These are phyloP conservation scores for Platyscapa corneri DNA, from an alignment of 1,140 invertebrate genomes.

Conservation along the genomic window DNA sequence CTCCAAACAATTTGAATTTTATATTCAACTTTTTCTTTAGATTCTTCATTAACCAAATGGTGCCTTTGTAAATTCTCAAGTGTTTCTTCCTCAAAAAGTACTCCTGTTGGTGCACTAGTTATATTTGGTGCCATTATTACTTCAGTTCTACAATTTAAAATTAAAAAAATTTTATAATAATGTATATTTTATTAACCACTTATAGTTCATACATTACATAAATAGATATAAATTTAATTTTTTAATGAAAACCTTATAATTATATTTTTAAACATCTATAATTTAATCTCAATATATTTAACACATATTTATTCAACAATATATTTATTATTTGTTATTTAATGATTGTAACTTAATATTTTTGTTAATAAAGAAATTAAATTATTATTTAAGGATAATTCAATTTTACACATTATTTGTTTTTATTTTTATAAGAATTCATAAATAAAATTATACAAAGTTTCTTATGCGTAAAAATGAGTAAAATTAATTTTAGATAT, in stretches of 20 bases:
- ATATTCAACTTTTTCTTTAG: slow-evolving; percentile 73
- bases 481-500: not conserved
- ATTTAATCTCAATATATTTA: too few relatives aligned
- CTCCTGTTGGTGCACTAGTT: slow-evolving; percentile 76
- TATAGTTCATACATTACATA: too few relatives aligned
- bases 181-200: not conserved
- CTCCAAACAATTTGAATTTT: slow-evolving; percentile 89
- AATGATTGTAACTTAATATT: too few relatives aligned
- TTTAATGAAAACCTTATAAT: too few relatives aligned
- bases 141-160: slow-evolving; percentile 47
- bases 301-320: too few relatives aligned
- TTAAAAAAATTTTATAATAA: not conserved
- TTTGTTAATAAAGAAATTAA: too few relatives aligned
- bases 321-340: too few relatives aligned
- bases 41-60: slow-evolving; percentile 24
- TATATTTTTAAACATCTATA: too few relatives aligned
- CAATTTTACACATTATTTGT: too few relatives aligned
- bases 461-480: not conserved
- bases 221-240: too few relatives aligned
- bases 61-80: slow-evolving; percentile 67
- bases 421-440: not conserved
- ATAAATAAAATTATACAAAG: not conserved
- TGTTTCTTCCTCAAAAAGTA: slow-evolving; percentile 80
- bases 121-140: slow-evolving; percentile 78
- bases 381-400: too few relatives aligned